Base-by-base conservation (phyloP, 2,888 invertebrate genomes). In the Drosophila helvetica region DNA sequence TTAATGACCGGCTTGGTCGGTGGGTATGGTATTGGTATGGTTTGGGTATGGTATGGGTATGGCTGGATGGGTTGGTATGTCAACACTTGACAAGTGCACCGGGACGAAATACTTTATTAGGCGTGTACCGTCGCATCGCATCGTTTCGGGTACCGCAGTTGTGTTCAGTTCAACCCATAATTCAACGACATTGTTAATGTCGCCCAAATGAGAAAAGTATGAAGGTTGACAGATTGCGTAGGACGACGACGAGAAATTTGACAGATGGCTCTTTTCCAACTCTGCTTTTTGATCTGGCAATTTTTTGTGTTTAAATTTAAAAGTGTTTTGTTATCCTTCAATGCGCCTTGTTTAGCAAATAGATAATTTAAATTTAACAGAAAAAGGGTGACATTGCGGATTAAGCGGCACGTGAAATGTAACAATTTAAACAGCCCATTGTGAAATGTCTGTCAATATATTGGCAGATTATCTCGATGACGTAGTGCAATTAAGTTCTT, bases 261-360 rank as follows among this genome's bases (percentile, higher is more conserved):
- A 91, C 91, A 91, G 91, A 91, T 91, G 91, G 91, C 90, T 80
- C 80, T 80, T 85, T 89, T 81, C 85, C 89, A 81, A 79, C 87
- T 79, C 78, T 79, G 83, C 90, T 89, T 89, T 90, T 90, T 90
- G 88, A 90, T 90, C 88, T 90, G 60, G 67, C 89, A 86, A 87
- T 90, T 86, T 77, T 87, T 77, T 77, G 80, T 78, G 81, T 77
- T 75, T 53, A 67, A 68, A 77, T 73, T 79, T 70, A 75, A 88
- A 82, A 80, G 78, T 80, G 78, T 89, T 88, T 81, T 84, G 78
- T 90, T 86, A 88, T 88, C 78, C 83, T 77, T 64, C 72, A 62
- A 68, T 57, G 68, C 75, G 83, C 60, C 63, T 69, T 86, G 69
- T 78, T 79, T 76, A 74, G 71, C 77, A 80, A 88, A 81, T 77